phyloP scores from a whole-genome alignment of 2,797 vertebrate species.

The Calcarius lapponicus region DNA sequence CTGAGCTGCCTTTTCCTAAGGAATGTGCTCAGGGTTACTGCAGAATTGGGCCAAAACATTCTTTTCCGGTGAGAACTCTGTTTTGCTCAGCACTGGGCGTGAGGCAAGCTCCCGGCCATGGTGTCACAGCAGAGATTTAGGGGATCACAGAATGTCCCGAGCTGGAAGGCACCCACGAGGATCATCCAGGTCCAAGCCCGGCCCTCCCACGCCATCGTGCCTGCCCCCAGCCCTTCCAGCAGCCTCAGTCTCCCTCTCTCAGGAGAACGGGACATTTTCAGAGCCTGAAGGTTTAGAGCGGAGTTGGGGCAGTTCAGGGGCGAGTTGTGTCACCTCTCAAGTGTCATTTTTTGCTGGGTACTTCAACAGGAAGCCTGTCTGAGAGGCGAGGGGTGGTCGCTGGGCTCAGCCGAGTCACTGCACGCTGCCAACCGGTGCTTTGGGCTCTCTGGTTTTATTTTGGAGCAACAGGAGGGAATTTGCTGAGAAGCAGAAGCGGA shows the following conservation, averaged over 20 bases:
- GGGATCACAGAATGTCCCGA: neutral
- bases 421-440: neutral
- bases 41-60: slow-evolving; percentile 39
- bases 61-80: slow-evolving; percentile 43
- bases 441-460: slow-evolving; percentile 48
- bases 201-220: neutral
- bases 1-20: neutral
- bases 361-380: neutral
- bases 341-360: neutral
- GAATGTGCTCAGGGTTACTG: neutral
- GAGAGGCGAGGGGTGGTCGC: neutral
- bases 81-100: neutral
- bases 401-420: neutral
- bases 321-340: neutral
- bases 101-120: neutral
- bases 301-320: neutral
- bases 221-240: neutral
- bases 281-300: neutral
- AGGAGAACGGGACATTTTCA: rapidly evolving
- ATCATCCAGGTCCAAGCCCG: rapidly evolving
- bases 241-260: neutral
- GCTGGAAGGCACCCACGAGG: neutral
- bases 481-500: neutral
- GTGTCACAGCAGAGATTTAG: neutral
- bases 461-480: neutral